Base-by-base conservation (phyloP, 2,888 invertebrate genomes). In the Agrypnus murinus region DNA sequence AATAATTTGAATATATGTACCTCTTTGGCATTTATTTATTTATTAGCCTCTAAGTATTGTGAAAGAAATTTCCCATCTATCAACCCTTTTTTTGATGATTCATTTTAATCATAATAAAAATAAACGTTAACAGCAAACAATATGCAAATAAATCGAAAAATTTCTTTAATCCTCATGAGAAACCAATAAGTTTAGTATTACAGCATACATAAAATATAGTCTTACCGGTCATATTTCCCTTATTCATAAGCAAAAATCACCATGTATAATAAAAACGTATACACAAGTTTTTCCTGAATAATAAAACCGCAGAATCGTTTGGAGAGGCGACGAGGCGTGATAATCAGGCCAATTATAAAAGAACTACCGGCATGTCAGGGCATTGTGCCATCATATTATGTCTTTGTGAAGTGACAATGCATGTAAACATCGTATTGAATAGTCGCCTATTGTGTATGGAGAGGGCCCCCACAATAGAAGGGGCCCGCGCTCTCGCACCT, bases 291-390 rank as follows among this genome's bases (percentile, higher is more conserved):
- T 67, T 67, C 58, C 43, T 31, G 58, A 34, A 57, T 71, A 73
- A 71, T 64, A 72, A 25, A 25, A 70, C 72, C 70, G 70, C 67
- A 73, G 66, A 59, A 71, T 63, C 59, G 65, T 60, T 66, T 72
- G 73, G 73, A 75, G 76, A 80, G 80, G 83, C 83, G 83, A 81
- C 78, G 81, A 80, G 77, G 81, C 81, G 80, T 82, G 77, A 81
- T 83, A 83, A 84, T 84, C 83, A 78, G 77, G 79, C 83, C 81
- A 84, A 84, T 84, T 84, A 83, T 82, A 81, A 79, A 73, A 75
- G 76, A 73, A 78, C 79, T 77, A 79, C 75, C 79, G 80, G 74
- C 80, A 80, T 79, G 79, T 80, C 78, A 74, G 71, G 71, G 78
- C 77, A 81, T 82, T 82, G 81, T 82, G 71, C 77, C 76, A 71